These are phyloP conservation scores for Macropis europaea DNA, from an alignment of 2,888 invertebrate genomes.

Conservation along the genomic window DNA sequence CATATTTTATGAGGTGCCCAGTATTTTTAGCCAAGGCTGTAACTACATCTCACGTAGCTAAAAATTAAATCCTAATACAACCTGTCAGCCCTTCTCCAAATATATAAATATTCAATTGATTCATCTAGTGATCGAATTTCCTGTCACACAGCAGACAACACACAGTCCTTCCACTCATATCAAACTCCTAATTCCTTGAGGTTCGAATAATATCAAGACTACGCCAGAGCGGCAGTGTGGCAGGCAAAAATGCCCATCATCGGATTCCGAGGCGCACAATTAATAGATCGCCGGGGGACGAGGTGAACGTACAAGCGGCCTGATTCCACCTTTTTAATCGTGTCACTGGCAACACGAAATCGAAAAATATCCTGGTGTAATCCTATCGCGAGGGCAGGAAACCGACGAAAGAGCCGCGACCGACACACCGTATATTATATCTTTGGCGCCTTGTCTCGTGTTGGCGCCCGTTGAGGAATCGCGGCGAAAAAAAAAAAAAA, in stretches of 20 bases:
- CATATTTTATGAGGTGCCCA: no score
- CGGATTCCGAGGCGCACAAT: slow-evolving; percentile 16
- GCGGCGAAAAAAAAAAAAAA: background rate
- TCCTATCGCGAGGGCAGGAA: slow-evolving; percentile 10
- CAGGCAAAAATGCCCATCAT: slow-evolving; percentile 14
- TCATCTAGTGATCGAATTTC: no score
- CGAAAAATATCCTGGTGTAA: slow-evolving; percentile 31
- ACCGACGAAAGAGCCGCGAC: slow-evolving; percentile 17
- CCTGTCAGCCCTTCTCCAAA: no score
- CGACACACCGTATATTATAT: slow-evolving; percentile 25
- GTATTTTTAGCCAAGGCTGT: no score
- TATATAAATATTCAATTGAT: no score
- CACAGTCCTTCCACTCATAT: no score
- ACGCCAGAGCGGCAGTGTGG: no score
- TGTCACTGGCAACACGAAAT: background rate
- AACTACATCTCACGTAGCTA: no score
- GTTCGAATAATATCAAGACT: no score
- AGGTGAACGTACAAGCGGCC: slow-evolving; percentile 41
- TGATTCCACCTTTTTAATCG: slow-evolving; percentile 29
- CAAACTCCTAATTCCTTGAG: no score
- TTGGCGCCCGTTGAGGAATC: background rate
- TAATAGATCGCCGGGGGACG: slow-evolving; percentile 9
- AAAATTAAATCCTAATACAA: no score
- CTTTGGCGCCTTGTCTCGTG: slow-evolving; percentile 34
- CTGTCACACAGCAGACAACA: no score